phyloP scores from a whole-genome alignment of 1,140 invertebrate species.

The Zaprionus davidi region DNA sequence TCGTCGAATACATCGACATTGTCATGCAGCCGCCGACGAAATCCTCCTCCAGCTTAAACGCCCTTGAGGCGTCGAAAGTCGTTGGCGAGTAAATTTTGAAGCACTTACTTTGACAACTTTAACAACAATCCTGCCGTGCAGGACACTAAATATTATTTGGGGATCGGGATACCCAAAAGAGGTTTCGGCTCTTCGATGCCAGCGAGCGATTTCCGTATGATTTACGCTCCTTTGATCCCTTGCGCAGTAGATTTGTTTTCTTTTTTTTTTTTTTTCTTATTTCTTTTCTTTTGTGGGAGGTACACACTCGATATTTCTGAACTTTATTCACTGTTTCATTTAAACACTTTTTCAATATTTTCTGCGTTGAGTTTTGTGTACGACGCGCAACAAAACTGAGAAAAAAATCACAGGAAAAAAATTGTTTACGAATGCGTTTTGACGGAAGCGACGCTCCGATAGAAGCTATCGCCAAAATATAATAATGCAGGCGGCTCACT shows the following conservation, averaged over 20 bases:
- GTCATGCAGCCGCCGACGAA: conserved; percentile 84
- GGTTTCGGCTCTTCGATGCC: conserved; percentile 30
- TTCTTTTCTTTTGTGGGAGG: conserved; percentile 8
- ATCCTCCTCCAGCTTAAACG: conserved; percentile 84
- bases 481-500: background rate
- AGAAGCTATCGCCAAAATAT: conserved; percentile 24
- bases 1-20: conserved; percentile 84
- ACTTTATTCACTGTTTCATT: conserved; percentile 43
- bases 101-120: conserved; percentile 79
- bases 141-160: conserved; percentile 56
- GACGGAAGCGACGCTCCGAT: background rate
- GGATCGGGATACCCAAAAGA: conserved; percentile 30
- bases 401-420: conserved; percentile 79
- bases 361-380: conserved; percentile 38
- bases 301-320: background rate
- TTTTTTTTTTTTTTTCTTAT: background rate
- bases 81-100: conserved; percentile 85
- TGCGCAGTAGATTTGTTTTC: conserved; percentile 14
- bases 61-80: conserved; percentile 84
- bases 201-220: conserved; percentile 9
- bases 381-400: conserved; percentile 57
- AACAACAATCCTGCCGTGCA: conserved; percentile 73
- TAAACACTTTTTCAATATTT: conserved; percentile 28
- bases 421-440: conserved; percentile 18
- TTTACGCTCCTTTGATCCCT: conserved; percentile 15